These are phyloP conservation scores for Epizoanthus rinbou DNA, from an alignment of 92 coral and sea anemone species.

Conservation along the genomic window DNA sequence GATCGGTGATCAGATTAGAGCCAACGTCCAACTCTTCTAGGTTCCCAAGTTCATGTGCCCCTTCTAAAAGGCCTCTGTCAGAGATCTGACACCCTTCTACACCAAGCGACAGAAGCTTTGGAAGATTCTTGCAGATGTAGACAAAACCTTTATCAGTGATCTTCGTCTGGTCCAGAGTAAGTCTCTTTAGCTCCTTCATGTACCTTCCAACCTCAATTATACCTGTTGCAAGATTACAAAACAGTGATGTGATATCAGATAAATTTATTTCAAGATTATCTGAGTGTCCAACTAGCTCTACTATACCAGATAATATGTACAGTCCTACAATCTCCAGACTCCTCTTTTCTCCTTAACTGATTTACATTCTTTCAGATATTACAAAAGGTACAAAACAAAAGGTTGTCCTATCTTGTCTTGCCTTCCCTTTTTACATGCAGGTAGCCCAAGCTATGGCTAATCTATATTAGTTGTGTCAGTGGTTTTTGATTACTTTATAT, in stretches of 20 bases:
- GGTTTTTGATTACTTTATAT: too few species aligned
- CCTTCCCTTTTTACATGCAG: too few species aligned
- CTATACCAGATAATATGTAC: too few species aligned
- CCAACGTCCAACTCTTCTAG: conserved; percentile 89
- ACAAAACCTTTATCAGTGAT: conserved; percentile 86
- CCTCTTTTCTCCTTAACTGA: too few species aligned
- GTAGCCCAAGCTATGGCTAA: too few species aligned
- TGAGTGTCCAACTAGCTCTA: too few species aligned
- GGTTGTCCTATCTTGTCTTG: too few species aligned
- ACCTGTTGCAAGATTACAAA: conserved; percentile 47
- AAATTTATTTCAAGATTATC: neutral
- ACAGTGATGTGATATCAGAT: neutral
- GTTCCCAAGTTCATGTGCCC: conserved; percentile 65
- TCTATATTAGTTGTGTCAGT: too few species aligned
- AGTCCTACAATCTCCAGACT: too few species aligned
- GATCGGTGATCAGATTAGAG: conserved; percentile 81
- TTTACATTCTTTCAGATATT: too few species aligned
- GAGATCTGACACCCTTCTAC: conserved; percentile 83
- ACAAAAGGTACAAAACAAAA: too few species aligned
- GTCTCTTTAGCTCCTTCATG: conserved; percentile 77
- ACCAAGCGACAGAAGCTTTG: conserved; percentile 79
- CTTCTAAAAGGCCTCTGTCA: conserved; percentile 75
- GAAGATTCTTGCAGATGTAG: conserved; percentile 73
- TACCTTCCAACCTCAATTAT: conserved; percentile 81
- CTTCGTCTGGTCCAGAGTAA: conserved; percentile 83